Conservation (phyloP, 2,888 invertebrate species). For the Drymonia ruficornis region DNA sequence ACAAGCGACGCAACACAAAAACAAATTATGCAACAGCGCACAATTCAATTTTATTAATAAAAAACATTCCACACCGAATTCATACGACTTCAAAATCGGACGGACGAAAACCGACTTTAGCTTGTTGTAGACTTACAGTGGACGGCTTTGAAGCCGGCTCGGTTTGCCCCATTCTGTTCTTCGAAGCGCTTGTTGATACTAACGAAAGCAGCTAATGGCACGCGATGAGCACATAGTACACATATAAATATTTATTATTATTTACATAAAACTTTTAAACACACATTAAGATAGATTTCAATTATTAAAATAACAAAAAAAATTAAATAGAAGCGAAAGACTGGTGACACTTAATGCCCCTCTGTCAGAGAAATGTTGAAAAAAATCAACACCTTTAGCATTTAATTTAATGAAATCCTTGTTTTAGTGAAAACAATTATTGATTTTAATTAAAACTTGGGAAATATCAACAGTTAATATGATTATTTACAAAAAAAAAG, state of each 20-base stretch:
- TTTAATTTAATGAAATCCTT: not conserved
- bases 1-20: constrained; percentile 6
- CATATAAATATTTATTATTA: constrained; percentile 49
- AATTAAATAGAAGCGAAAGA: constrained; percentile 1
- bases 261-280: constrained; percentile 32
- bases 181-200: constrained; percentile 66
- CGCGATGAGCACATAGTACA: constrained; percentile 59
- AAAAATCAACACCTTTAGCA: not conserved
- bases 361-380: not conserved
- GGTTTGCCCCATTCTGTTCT: constrained; percentile 49
- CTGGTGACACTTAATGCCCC: not conserved
- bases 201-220: constrained; percentile 71
- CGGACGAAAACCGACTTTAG: constrained; percentile 19
- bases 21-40: constrained; percentile 28
- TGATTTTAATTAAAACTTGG: not conserved
- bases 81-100: constrained; percentile 28
- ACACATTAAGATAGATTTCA: not conserved
- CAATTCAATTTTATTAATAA: constrained; percentile 13
- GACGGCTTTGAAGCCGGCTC: constrained; percentile 55
- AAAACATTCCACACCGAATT: constrained; percentile 12
- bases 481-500: constrained; percentile 16
- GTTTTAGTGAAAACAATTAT: not conserved
- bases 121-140: constrained; percentile 60
- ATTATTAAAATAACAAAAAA: constrained; percentile 5
- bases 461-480: not conserved